Evolutionary conservation across 2,888 invertebrate genomes (phyloP), one percentile per base, ranked within the genome.

Genomic region (Artemia sp.): DNA sequence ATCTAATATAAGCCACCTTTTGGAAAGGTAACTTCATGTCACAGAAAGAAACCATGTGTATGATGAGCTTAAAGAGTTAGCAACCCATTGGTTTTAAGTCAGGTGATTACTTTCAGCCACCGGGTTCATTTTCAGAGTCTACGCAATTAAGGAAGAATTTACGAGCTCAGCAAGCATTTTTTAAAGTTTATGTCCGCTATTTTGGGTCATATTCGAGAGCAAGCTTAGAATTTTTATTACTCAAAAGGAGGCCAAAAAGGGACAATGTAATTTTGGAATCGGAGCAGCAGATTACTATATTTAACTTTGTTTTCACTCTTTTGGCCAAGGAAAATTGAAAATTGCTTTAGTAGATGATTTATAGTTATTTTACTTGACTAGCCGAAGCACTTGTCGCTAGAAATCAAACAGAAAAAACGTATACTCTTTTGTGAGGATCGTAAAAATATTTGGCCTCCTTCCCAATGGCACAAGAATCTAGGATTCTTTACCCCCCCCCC

Each of bases 231-330:
- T 58, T 58, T 58, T 58, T 58, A 58, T 58, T 58, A 58, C 64
- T 24, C 64, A 24, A 58, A 58, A 58, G 64, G n/a, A n/a, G 64
- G 64, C 64, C 24, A 58, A 58, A 58, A 58, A 58, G 64, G 24
- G 11, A 10, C 64, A 58, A 24, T 24, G 64, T 19, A n/a, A 24
- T 9, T n/a, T 19, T 24, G 14, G 24, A 58, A 58, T 24, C 24
- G 64, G 64, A 58, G 64, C 24, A 24, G 14, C 8, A 24, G 64
- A 58, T 58, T 58, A 58, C 64, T 58, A 58, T 58, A n/a, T 58
- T 58, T 58, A 58, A 24, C 64, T 24, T n/a, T 10, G 10, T 38
- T 38, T 38, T 38, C 38, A 38, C 2, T 38, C 38, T 38, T 38
- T 38, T 38, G 38, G 38, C 4, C 38, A 38, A 38, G 38, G 38